A percentile compares a stretch with the other conserved stretches of the same genome.
Conservation (phyloP, 2,113 vertebrate species). For the Brevimyrus niger region DNA sequence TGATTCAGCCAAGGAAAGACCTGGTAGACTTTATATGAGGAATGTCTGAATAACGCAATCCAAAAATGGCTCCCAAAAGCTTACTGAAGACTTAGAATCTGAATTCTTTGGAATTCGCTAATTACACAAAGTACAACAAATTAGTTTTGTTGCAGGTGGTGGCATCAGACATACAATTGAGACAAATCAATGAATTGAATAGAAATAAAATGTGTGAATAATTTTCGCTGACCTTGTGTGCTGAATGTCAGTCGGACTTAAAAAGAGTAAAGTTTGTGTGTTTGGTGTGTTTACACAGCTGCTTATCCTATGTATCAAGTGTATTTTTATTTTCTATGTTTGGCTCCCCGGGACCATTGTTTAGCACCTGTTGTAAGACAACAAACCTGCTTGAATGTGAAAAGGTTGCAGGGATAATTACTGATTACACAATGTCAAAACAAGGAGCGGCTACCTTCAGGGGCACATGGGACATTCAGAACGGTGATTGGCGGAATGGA, state of each 20-base stretch:
- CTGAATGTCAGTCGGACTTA: not conserved
- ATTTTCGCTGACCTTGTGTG: not conserved
- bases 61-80: not conserved
- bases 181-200: not conserved
- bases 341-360: not conserved
- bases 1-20: not conserved
- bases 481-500: not conserved
- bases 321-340: not conserved
- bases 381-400: not conserved
- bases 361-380: not conserved
- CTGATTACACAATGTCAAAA: not conserved
- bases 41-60: not conserved
- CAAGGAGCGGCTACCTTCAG: not conserved
- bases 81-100: not conserved
- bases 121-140: not conserved
- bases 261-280: not conserved
- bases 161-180: not conserved
- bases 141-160: not conserved
- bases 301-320: not conserved
- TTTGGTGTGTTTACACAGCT: not conserved
- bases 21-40: not conserved
- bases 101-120: not conserved
- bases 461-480: not conserved
- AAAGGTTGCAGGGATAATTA: not conserved
- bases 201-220: not conserved